These are phyloP conservation scores for Eurois occulta DNA, from an alignment of 2,888 invertebrate species.

Conservation along the genomic window DNA sequence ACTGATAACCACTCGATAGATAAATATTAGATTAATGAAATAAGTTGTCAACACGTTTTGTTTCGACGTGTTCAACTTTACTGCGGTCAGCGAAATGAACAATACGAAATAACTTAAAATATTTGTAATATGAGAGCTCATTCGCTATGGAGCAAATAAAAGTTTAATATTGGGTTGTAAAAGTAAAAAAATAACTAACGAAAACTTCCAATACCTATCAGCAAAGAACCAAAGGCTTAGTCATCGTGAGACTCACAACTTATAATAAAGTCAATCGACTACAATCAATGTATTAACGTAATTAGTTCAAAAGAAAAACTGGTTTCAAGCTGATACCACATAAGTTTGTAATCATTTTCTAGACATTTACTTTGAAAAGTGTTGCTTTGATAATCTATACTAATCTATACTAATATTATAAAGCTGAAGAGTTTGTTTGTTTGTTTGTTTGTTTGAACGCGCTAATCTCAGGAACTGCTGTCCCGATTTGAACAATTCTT, in stretches of 20 bases:
- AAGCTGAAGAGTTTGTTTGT: too few species aligned
- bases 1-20: background rate
- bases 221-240: background rate
- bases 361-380: background rate
- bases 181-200: background rate
- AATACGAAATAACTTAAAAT: background rate
- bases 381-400: background rate
- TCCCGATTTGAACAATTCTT: too few species aligned
- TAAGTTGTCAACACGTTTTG: constrained; percentile 2
- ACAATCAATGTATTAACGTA: background rate
- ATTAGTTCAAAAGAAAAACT: constrained; percentile 11
- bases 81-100: constrained; percentile 1
- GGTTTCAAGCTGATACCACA: background rate
- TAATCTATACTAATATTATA: too few species aligned
- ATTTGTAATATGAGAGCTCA: background rate
- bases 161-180: constrained; percentile 11
- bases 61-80: background rate
- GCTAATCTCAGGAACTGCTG: too few species aligned
- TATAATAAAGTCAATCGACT: background rate
- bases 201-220: background rate
- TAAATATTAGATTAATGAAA: background rate
- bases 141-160: background rate
- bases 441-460: too few species aligned
- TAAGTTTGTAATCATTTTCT: constrained; percentile 9
- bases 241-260: background rate